phyloP scores from a whole-genome alignment of 2,888 invertebrate species.

The Liposcelis brunnea region DNA sequence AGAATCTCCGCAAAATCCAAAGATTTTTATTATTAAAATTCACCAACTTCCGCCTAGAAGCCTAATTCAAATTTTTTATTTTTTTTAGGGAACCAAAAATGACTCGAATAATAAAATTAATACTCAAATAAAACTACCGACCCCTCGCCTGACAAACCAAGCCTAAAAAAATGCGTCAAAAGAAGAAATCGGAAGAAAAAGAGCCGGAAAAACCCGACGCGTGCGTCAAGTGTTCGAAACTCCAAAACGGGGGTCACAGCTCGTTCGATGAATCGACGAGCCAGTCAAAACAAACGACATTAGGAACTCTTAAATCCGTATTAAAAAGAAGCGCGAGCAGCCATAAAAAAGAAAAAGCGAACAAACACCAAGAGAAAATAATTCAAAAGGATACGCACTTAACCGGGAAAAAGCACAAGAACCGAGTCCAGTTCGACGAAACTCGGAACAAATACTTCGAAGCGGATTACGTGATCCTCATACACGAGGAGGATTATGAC shows the following conservation, averaged over 20 bases:
- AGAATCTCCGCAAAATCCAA: too few species aligned
- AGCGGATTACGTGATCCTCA: constrained; percentile 79
- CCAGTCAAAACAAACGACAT: neutral
- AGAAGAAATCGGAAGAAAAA: constrained; percentile 1
- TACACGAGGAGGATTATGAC: constrained; percentile 71
- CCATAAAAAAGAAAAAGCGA: neutral
- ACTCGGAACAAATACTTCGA: constrained; percentile 81
- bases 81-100: too few species aligned
- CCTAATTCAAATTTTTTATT: too few species aligned
- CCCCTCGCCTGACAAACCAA: neutral
- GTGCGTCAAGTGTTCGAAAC: constrained; percentile 2
- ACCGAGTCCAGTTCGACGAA: constrained; percentile 77
- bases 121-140: too few species aligned
- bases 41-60: too few species aligned
- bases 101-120: too few species aligned
- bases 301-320: constrained; percentile 5
- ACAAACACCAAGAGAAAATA: neutral
- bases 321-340: neutral
- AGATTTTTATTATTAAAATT: too few species aligned
- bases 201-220: neutral
- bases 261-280: neutral
- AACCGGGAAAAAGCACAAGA: constrained; percentile 36
- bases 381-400: constrained; percentile 1
- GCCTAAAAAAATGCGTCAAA: neutral
- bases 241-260: constrained; percentile 5